Evolutionary conservation across 1,140 invertebrate species (phyloP).

Genomic region (Himalopsyche phryganea): DNA sequence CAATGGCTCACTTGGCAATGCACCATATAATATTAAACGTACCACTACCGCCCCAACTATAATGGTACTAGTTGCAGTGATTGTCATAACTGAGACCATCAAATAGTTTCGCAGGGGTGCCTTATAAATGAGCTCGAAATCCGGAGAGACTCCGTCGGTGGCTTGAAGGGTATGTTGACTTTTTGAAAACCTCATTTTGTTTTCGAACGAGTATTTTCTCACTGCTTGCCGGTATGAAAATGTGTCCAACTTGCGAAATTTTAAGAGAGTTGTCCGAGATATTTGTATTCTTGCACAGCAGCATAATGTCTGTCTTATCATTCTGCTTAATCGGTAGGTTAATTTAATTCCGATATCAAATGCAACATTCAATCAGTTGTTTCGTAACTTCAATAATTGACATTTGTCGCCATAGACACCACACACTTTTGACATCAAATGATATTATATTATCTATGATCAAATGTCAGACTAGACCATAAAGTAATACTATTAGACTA

Average conservation of each 20-base stretch:
- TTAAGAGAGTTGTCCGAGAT: background rate
- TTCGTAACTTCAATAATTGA: too few species aligned
- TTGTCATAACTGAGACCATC: background rate
- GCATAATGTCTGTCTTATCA: background rate
- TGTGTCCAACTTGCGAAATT: background rate
- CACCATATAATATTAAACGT: background rate
- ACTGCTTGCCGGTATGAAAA: background rate
- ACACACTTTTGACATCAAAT: too few species aligned
- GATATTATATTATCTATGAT: too few species aligned
- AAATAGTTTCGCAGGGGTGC: background rate
- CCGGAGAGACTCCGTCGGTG: background rate
- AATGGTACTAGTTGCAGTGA: background rate
- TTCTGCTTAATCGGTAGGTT: background rate
- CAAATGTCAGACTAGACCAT: too few species aligned
- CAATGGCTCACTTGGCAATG: background rate
- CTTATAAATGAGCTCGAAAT: constrained; percentile 17
- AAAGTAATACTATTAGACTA: too few species aligned
- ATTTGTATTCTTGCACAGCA: background rate
- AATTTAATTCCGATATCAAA: background rate
- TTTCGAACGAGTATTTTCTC: constrained; percentile 1
- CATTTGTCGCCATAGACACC: too few species aligned
- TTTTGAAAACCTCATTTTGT: background rate
- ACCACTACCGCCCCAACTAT: background rate
- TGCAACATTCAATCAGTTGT: too few species aligned
- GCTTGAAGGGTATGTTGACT: background rate